These are phyloP conservation scores for Toxotes lorentzi DNA, from an alignment of 2,797 vertebrate species.

Conservation along the genomic window DNA sequence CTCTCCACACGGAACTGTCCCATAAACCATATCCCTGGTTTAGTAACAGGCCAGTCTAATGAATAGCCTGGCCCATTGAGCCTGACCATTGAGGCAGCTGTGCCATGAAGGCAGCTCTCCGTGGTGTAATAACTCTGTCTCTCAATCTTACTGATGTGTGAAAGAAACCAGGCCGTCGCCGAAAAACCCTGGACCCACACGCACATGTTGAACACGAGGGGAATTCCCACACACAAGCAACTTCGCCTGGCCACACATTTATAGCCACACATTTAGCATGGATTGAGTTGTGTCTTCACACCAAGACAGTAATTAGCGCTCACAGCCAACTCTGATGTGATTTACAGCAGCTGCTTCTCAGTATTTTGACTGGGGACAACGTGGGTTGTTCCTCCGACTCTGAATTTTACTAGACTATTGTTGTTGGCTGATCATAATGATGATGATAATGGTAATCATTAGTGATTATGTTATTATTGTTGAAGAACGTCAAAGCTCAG, in stretches of 20 bases:
- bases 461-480: not conserved
- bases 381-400: not conserved
- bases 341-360: slow-evolving; percentile 62
- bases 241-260: slow-evolving; percentile 59
- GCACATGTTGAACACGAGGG: slow-evolving; percentile 78
- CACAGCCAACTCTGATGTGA: slow-evolving; percentile 61
- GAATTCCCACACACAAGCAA: slow-evolving; percentile 72
- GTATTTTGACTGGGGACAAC: slow-evolving; percentile 34
- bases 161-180: slow-evolving; percentile 73
- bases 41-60: slow-evolving; percentile 77
- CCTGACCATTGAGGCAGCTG: slow-evolving; percentile 77
- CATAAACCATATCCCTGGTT: slow-evolving; percentile 78
- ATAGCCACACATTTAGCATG: slow-evolving; percentile 69
- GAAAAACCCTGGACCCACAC: slow-evolving; percentile 75
- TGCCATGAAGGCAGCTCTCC: slow-evolving; percentile 72
- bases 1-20: slow-evolving; percentile 71
- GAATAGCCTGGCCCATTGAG: slow-evolving; percentile 74
- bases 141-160: slow-evolving; percentile 80
- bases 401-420: not conserved
- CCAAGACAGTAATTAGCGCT: slow-evolving; percentile 79
- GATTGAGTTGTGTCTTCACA: slow-evolving; percentile 79
- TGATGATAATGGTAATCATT: not conserved
- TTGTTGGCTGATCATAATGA: not conserved
- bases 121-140: slow-evolving; percentile 80
- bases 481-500: not conserved